These are phyloP conservation scores for Vimba vimba DNA, from an alignment of 2,113 vertebrate species.

Conservation along the genomic window DNA sequence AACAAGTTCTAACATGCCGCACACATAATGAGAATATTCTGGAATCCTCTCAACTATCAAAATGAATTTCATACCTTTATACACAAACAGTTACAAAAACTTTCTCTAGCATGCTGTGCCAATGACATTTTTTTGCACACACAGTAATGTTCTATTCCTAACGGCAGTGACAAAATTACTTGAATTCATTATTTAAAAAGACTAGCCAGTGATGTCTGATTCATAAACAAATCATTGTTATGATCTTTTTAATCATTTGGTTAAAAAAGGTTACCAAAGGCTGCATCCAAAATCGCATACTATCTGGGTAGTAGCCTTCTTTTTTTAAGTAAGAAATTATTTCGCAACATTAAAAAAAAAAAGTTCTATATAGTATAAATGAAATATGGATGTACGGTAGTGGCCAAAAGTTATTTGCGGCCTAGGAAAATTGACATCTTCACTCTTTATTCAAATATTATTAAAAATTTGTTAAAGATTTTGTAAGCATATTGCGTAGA, in stretches of 20 bases:
- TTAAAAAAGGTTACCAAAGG: neutral
- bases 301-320: neutral
- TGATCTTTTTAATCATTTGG: neutral
- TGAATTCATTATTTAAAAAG: neutral
- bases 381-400: neutral
- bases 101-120: neutral
- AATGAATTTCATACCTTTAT: conserved; percentile 4
- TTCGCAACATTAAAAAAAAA: neutral
- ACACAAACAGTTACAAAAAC: conserved; percentile 29
- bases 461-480: too few relatives aligned
- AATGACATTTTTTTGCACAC: neutral
- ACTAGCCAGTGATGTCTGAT: neutral
- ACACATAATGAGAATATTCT: conserved; percentile 31
- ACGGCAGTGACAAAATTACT: neutral
- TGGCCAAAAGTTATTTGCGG: too few relatives aligned
- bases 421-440: too few relatives aligned
- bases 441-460: too few relatives aligned
- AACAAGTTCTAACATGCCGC: conserved; percentile 34
- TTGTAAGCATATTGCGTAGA: too few relatives aligned
- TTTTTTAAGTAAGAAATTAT: neutral
- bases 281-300: neutral
- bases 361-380: neutral
- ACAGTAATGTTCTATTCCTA: neutral
- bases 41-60: conserved; percentile 26
- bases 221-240: neutral